phyloP scores from a whole-genome alignment of 2,113 vertebrate genomes.

The Galeopterus variegatus region DNA sequence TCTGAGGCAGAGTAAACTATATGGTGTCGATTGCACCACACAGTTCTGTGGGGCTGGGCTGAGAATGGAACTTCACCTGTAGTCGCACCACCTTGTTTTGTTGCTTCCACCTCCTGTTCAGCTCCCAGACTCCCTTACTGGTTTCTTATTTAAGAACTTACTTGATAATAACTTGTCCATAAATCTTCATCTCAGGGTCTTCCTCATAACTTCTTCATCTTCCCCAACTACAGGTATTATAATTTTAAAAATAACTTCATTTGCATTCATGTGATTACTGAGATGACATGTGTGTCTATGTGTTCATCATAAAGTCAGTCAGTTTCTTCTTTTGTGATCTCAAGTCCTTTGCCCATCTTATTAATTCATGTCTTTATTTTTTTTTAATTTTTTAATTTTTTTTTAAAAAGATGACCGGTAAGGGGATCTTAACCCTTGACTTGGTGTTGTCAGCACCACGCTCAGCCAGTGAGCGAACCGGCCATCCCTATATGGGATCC shows the following conservation, averaged over 20 bases:
- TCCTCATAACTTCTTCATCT: not conserved
- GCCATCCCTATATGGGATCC: too few relatives aligned
- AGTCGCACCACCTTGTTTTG: not conserved
- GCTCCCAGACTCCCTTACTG: not conserved
- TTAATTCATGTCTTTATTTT: not conserved
- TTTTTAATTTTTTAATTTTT: too few relatives aligned
- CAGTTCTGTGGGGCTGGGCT: not conserved
- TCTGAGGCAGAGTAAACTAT: not conserved
- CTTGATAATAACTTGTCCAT: not conserved
- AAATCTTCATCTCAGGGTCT: slow-evolving; percentile 2
- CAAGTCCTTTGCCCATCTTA: not conserved
- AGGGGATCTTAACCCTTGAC: too few relatives aligned
- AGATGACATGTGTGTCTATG: not conserved
- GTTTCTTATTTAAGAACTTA: not conserved
- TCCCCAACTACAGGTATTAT: not conserved
- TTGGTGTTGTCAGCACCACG: too few relatives aligned
- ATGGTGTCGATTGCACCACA: not conserved
- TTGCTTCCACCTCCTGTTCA: not conserved
- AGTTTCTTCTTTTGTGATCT: slow-evolving; percentile 19
- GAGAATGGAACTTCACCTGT: not conserved
- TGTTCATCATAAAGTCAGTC: not conserved
- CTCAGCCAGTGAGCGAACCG: too few relatives aligned
- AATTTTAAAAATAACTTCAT: not conserved
- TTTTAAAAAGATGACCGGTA: too few relatives aligned
- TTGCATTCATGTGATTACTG: not conserved